Base-by-base conservation (phyloP, 92 coral and sea anemone genomes). In the Heliopora coerulea region DNA sequence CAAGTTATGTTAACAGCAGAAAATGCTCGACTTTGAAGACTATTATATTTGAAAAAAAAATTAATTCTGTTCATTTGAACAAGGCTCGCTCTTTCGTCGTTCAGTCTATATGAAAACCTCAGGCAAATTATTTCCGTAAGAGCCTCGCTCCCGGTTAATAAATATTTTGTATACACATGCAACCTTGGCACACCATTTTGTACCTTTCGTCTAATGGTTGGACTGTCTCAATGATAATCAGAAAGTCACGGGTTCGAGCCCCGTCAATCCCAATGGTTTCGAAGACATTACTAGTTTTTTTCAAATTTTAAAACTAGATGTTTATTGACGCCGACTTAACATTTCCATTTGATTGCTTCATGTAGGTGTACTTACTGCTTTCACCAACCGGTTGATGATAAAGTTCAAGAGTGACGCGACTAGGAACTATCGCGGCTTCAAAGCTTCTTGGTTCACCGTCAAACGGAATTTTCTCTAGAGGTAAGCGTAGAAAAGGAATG, bases 361-460 rank as follows among this genome's bases (percentile, higher is more conserved):
- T n/a, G 24, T 46, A 79, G 83, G 78, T 37, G 58, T 70, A 20
- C 37, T 79, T 23, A 68, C 74, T 62, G 75, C 76, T 8, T 54
- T 37, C 32, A 54, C 78, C 15, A 68, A 68, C 26, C 65, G 83
- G 18, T 39, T 63, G 24, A 46, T 74, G 35, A 52, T 80, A 34
- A 60, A 48, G 49, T 70, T 80, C 27, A 73, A 15, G 10, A 58
- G 79, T 18, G 73, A 72, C 27, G 19, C 49, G 3, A 80, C 52
- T 32, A 20, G 72, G 34, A 70, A 68, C 12, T 74, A 66, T 56
- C 59, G 19, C 17, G 76, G 76, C 1, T 65, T 81, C 32, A 65
- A 64, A n/a, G 25, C 57, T n/a, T 44, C 62, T 12, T 81, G 76
- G 81, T 50, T 49, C 13, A 68, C 79, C 29, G 27, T 50, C 14